Percentiles rank a stretch among this genome's conserved stretches.
phyloP scores from a whole-genome alignment of 2,888 invertebrate genomes.

The Orchesella flavescens region DNA sequence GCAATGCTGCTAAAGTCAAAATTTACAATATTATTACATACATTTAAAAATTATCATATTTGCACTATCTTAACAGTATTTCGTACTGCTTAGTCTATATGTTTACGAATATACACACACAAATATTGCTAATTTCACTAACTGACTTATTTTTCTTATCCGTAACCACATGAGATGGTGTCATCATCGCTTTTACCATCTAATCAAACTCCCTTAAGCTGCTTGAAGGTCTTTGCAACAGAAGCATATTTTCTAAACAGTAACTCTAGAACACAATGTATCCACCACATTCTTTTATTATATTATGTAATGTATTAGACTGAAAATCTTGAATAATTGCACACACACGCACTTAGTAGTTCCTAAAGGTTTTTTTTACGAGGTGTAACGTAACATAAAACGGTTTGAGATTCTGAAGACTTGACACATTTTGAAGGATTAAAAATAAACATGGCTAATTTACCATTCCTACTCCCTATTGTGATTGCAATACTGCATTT shows the following conservation, averaged over 20 bases:
- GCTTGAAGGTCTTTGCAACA: no score
- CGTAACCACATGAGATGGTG: no score
- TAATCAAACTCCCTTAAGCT: no score
- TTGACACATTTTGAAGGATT: no score
- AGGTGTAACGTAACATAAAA: background rate
- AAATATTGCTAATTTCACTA: no score
- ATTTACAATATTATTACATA: background rate
- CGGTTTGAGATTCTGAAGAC: no score
- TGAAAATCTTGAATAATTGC: conserved; percentile 2
- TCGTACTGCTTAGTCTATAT: background rate
- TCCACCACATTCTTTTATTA: no score
- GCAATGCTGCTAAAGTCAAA: background rate
- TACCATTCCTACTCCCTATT: background rate
- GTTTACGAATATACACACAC: no score
- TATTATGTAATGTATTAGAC: background rate
- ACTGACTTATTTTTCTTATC: no score
- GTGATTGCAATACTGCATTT: conserved; percentile 27
- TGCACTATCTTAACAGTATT: background rate
- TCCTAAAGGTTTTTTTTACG: background rate
- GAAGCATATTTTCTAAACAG: background rate
- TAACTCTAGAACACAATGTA: background rate
- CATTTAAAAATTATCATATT: background rate
- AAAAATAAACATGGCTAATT: no score
- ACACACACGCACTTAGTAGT: background rate
- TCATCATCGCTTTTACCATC: no score